A percentile compares a stretch with the other conserved stretches of the same genome.
These are phyloP conservation scores for Caenorhabditis zanzibari DNA, from an alignment of 2,888 invertebrate species.

Conservation along the genomic window DNA sequence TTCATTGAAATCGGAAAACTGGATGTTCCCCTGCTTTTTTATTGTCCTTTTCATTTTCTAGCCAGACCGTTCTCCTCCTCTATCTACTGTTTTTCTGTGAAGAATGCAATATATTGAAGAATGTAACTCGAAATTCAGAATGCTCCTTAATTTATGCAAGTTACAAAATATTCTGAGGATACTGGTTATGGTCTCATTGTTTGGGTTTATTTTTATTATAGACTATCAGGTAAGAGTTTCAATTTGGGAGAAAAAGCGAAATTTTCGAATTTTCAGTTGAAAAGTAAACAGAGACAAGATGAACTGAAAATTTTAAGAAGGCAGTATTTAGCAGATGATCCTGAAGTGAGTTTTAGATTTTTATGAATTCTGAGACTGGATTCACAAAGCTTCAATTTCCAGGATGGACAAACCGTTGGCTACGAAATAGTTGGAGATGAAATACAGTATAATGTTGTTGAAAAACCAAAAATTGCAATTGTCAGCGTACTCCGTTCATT, in stretches of 20 bases:
- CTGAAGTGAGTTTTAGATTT: conserved; percentile 21
- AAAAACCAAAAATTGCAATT: conserved; percentile 52
- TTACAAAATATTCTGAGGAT: conserved; percentile 49
- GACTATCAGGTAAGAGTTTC: conserved; percentile 40
- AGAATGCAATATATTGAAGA: conserved; percentile 26
- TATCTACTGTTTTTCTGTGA: not conserved
- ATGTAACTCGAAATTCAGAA: conserved; percentile 32
- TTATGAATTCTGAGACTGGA: not conserved
- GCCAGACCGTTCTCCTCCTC: conserved; percentile 11
- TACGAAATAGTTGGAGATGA: conserved; percentile 55
- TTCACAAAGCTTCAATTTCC: not conserved
- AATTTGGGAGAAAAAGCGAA: not conserved
- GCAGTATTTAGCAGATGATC: conserved; percentile 43
- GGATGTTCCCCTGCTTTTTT: conserved; percentile 20
- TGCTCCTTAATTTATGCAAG: conserved; percentile 31
- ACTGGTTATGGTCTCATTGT: conserved; percentile 28
- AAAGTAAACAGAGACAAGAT: conserved; percentile 28
- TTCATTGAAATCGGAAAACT: conserved; percentile 28
- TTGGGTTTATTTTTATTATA: conserved; percentile 39
- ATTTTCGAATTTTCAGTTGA: conserved; percentile 33
- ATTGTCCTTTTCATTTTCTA: conserved; percentile 4
- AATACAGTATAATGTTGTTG: conserved; percentile 41
- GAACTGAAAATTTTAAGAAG: conserved; percentile 35
- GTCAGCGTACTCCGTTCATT: conserved; percentile 35
- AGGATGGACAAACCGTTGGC: conserved; percentile 51